phyloP scores from a whole-genome alignment of 2,113 vertebrate species.

The Gobio gobio region DNA sequence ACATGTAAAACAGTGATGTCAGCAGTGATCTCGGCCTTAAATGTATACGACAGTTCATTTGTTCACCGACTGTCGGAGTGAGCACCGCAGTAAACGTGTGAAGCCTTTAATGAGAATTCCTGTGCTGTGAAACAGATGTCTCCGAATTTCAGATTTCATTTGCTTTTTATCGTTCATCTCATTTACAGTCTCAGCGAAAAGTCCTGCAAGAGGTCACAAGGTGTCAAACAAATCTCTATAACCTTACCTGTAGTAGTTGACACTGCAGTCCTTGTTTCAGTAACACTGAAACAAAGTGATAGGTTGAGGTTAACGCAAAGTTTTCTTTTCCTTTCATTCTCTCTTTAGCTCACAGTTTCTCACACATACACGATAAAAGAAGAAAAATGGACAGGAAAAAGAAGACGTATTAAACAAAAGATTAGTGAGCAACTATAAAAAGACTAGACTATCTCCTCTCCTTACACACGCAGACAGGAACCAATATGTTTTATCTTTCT shows the following conservation, averaged over 20 bases:
- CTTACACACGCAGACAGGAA: constrained; percentile 31
- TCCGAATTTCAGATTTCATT: constrained; percentile 66
- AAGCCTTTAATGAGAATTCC: constrained; percentile 66
- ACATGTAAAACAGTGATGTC: not conserved
- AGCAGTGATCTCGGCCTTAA: constrained; percentile 19
- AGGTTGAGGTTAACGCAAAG: constrained; percentile 15
- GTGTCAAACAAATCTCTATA: constrained; percentile 40
- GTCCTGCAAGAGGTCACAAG: not conserved
- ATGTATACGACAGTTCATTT: constrained; percentile 45
- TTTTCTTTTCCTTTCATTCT: constrained; percentile 6
- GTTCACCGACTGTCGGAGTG: constrained; percentile 4
- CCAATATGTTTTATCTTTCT: constrained; percentile 41
- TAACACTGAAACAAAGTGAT: constrained; percentile 40
- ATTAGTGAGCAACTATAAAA: constrained; percentile 34
- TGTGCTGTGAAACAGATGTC: constrained; percentile 64
- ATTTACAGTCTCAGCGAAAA: constrained; percentile 48
- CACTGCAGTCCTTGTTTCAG: constrained; percentile 26
- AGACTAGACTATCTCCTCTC: constrained; percentile 27
- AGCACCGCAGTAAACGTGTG: constrained; percentile 24
- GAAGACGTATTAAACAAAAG: not conserved
- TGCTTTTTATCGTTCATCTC: constrained; percentile 63
- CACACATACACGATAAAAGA: not conserved
- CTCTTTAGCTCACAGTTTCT: not conserved
- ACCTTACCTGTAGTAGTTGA: constrained; percentile 6
- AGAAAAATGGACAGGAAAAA: not conserved